Percentiles rank a stretch among this genome's conserved stretches.
Conservation (phyloP, 1,140 invertebrate species). For the Armadillidium nasatum region DNA sequence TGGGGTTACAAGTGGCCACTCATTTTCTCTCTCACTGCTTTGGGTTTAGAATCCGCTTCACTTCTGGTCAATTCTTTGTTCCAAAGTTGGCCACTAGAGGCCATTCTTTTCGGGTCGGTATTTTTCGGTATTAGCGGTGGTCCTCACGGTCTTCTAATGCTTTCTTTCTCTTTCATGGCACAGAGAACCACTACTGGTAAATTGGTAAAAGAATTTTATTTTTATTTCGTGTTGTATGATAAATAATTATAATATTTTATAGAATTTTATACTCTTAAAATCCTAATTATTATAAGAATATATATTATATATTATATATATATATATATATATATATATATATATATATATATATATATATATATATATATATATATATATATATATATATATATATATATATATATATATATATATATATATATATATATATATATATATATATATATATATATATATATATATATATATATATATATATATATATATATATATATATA, state of each 20-base stretch:
- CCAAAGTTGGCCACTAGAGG: conserved; percentile 18
- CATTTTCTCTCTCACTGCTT: conserved; percentile 22
- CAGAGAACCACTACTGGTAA: conserved; percentile 17
- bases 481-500: conserved; percentile 8
- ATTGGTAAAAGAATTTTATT: not conserved
- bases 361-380: conserved; percentile 10
- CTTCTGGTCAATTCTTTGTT: conserved; percentile 19
- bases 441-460: too few species aligned
- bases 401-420: conserved; percentile 10
- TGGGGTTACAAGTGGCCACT: conserved; percentile 27
- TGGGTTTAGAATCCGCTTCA: conserved; percentile 18
- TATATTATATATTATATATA: conserved; percentile 16
- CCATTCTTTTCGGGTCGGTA: conserved; percentile 23
- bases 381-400: conserved; percentile 21
- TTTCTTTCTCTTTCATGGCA: conserved; percentile 33
- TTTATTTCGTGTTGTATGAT: too few species aligned
- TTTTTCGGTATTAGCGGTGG: conserved; percentile 30
- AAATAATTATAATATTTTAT: too few species aligned
- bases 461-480: too few species aligned
- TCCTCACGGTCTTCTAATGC: conserved; percentile 32
- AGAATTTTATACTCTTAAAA: too few species aligned
- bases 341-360: conserved; percentile 13
- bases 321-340: conserved; percentile 17
- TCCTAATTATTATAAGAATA: too few species aligned
- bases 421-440: not conserved